Evolutionary conservation across 2,888 invertebrate genomes (phyloP).

Genomic region (Clitarchus hookeri): DNA sequence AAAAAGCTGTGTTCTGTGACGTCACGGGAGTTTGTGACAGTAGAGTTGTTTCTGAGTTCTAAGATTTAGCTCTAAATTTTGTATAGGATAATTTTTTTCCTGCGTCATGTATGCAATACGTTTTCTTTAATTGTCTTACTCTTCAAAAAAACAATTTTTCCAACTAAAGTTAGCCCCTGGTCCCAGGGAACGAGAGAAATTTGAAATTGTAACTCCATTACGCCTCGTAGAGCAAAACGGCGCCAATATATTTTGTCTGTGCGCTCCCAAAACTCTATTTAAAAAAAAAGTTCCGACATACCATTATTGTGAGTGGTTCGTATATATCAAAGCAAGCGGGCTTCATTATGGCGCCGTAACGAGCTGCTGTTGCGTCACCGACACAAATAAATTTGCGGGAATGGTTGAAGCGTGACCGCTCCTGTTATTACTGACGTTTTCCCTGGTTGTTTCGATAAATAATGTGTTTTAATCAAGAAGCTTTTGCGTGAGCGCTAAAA

Average conservation of each 20-base stretch:
- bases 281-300: neutral
- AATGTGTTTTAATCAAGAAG: constrained; percentile 6
- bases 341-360: neutral
- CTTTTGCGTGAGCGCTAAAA: neutral
- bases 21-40: no score
- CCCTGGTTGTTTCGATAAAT: neutral
- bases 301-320: neutral
- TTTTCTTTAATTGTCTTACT: no score
- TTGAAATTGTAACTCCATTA: no score
- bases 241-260: neutral
- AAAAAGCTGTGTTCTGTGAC: no score
- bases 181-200: no score
- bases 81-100: no score
- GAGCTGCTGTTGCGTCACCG: neutral
- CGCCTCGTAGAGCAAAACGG: no score
- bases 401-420: neutral
- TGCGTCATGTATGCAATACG: no score
- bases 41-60: no score
- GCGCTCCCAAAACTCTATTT: neutral
- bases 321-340: neutral
- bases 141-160: no score
- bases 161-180: no score
- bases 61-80: no score
- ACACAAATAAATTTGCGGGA: neutral
- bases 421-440: neutral